Evolutionary conservation across 2,113 vertebrate species (phyloP).

Genomic region (Girardinichthys multiradiatus): DNA sequence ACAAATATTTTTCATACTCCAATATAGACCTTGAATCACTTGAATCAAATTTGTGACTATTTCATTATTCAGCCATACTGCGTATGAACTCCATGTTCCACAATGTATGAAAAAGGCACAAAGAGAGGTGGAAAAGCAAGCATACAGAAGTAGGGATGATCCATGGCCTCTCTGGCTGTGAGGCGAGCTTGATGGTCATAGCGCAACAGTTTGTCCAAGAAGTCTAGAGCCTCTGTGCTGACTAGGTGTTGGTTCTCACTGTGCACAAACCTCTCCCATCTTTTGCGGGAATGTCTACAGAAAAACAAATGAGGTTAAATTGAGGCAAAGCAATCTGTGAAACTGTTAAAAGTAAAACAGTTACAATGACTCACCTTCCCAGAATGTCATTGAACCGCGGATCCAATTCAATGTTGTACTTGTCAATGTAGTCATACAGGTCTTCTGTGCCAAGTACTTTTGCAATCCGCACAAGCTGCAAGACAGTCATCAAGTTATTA

Average conservation of each 20-base stretch:
- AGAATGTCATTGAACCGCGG: slow-evolving; percentile 84
- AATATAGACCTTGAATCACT: too few species aligned
- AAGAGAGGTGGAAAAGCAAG: neutral
- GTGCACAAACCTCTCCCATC: slow-evolving; percentile 89
- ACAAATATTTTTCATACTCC: too few species aligned
- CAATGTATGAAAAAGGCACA: neutral
- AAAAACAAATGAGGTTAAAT: neutral
- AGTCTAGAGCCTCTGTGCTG: slow-evolving; percentile 86
- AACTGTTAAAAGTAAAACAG: neutral
- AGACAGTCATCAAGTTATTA: neutral
- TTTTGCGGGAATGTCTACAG: slow-evolving; percentile 86
- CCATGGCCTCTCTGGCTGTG: slow-evolving; percentile 87
- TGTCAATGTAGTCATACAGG: slow-evolving; percentile 84
- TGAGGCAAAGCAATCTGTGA: neutral
- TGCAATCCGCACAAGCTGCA: slow-evolving; percentile 81
- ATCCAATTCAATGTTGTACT: slow-evolving; percentile 85
- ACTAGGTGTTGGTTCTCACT: slow-evolving; percentile 89
- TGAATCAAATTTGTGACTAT: too few species aligned
- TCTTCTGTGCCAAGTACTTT: slow-evolving; percentile 84
- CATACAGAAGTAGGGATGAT: slow-evolving; percentile 88
- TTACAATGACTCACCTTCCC: slow-evolving; percentile 70
- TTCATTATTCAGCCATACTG: too few species aligned
- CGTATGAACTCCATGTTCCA: neutral
- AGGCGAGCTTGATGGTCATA: slow-evolving; percentile 88
- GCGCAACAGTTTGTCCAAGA: slow-evolving; percentile 87